Base-by-base conservation (phyloP, 2,797 vertebrate genomes). In the Enteromius anoplus region DNA sequence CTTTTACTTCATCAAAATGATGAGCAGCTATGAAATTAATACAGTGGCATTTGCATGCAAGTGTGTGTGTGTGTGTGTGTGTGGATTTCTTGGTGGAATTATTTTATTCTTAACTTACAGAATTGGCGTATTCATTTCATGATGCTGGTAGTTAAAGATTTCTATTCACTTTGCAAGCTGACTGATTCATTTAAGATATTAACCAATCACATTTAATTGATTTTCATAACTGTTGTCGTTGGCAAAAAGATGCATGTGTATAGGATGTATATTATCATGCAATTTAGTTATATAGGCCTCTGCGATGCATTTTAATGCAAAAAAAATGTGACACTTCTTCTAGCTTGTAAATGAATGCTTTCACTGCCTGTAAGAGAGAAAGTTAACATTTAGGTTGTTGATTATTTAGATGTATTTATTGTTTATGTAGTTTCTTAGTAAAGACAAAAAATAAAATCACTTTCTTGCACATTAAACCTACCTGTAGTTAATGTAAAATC, bases 1-100 rank as follows among this genome's bases (percentile, higher is more conserved):
- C 71, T 77, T 86, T 84, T 95, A 96, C 94, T 96, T 96, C 96
- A 95, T 96, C 96, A 96, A 95, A 93, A 94, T 94, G 93, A 95
- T 95, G 95, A 96, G 95, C 94, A 94, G 93, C 95, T 94, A 94
- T 92, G 94, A 95, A 94, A 96, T 96, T 95, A 94, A 95, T 95
- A 95, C 91, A 87, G 88, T 90, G 85, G 88, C 86, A 93, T 89
- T 34, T 82, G 71, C 70, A 78, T 72, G 34, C 23, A 23, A 62
- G 26, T 26, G 26, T 26, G 23, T 87, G 76, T 64, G 26, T 26
- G 23, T 87, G 76, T 64, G 23, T 53, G 42, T 64, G 55, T 65
- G 40, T 21, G 6, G 49, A 65, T 55, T 60, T 71, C 26, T 84
- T 19, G 42, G 29, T 26, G 26, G 29, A 40, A 64, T 51, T 62